A percentile compares a stretch with the other conserved stretches of the same genome.
Evolutionary conservation across 2,797 vertebrate species (phyloP).

Genomic region (Acomys russatus): DNA sequence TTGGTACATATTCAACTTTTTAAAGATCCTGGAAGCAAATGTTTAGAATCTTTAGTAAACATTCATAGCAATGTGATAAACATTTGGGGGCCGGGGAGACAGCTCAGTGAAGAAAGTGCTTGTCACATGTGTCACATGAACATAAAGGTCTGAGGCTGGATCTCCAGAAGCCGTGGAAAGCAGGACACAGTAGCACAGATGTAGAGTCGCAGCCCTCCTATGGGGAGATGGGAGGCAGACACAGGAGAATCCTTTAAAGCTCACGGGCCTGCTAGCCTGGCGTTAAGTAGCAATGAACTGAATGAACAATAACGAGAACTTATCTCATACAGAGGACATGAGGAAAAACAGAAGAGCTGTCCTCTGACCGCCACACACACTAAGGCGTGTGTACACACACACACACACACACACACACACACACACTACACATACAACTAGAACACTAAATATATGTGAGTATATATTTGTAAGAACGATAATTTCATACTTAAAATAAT

Average conservation of each 20-base stretch:
- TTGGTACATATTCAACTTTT: slow-evolving; percentile 85
- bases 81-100: neutral
- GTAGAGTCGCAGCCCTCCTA: neutral
- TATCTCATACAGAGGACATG: neutral
- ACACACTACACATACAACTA: neutral
- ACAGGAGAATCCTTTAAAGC: neutral
- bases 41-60: slow-evolving; percentile 43
- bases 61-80: neutral
- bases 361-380: neutral
- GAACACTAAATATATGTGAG: neutral
- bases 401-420: neutral
- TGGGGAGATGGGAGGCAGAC: neutral
- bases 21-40: slow-evolving; percentile 84
- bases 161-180: neutral
- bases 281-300: neutral
- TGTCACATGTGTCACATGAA: neutral
- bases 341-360: neutral
- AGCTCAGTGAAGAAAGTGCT: neutral
- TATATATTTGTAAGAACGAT: neutral
- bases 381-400: neutral
- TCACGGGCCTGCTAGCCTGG: neutral
- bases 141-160: neutral
- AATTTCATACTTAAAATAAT: neutral
- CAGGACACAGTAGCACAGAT: no score
- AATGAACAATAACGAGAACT: neutral